Percentiles rank a stretch among this genome's conserved stretches.
Evolutionary conservation across 2,113 vertebrate species (phyloP).

Genomic region (Rostratula benghalensis): DNA sequence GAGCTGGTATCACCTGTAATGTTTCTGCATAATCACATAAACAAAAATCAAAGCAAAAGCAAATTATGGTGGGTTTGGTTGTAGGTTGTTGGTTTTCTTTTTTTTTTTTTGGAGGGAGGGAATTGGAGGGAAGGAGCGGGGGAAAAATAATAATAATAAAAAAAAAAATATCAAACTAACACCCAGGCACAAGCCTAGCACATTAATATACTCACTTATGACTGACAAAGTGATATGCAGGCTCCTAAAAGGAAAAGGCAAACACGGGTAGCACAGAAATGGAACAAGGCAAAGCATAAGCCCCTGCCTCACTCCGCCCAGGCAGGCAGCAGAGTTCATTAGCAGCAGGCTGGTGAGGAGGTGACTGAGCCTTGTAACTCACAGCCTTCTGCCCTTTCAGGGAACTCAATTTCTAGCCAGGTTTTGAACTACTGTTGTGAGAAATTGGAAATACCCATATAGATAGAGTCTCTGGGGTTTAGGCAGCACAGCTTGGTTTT

Average conservation of each 20-base stretch:
- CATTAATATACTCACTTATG: neutral
- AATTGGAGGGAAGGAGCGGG: neutral
- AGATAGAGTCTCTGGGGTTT: neutral
- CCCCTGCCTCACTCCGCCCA: neutral
- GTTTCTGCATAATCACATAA: neutral
- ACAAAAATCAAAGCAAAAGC: neutral
- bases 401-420: neutral
- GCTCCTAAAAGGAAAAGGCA: neutral
- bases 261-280: neutral
- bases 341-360: neutral
- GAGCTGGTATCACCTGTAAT: neutral
- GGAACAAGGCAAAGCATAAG: neutral
- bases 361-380: neutral
- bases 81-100: neutral
- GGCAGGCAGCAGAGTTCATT: accelerated
- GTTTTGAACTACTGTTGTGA: neutral
- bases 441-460: neutral
- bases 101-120: too few species aligned
- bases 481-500: neutral
- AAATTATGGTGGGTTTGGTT: neutral
- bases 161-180: neutral
- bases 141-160: neutral
- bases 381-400: neutral
- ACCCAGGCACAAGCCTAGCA: neutral
- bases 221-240: neutral